These are phyloP conservation scores for Gortyna flavago DNA, from an alignment of 2,888 invertebrate genomes.

Conservation along the genomic window DNA sequence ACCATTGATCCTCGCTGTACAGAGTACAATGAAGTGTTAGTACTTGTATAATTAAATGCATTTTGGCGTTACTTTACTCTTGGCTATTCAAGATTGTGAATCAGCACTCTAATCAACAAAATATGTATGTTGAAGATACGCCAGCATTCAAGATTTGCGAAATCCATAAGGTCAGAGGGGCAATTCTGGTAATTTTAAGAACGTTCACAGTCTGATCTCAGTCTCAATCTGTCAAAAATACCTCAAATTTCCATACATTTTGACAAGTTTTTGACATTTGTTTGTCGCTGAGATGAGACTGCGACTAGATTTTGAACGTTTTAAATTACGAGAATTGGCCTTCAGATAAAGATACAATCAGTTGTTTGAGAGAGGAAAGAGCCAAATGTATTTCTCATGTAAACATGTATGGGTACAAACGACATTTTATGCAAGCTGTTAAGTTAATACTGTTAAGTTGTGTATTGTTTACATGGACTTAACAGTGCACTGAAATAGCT, in stretches of 20 bases:
- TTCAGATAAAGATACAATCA: constrained; percentile 16
- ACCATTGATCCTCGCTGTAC: not conserved
- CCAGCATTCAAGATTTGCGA: not conserved
- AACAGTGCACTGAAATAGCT: not conserved
- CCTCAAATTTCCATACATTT: too few species aligned
- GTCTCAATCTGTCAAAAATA: too few species aligned
- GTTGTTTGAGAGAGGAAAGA: constrained; percentile 8
- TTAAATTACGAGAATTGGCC: too few species aligned
- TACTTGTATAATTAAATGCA: not conserved
- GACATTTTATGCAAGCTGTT: not conserved
- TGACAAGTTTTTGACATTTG: too few species aligned
- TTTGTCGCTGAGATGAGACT: too few species aligned
- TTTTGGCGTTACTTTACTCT: not conserved
- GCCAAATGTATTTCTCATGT: constrained; percentile 30
- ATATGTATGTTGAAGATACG: too few species aligned
- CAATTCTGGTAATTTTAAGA: too few species aligned
- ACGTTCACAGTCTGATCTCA: too few species aligned
- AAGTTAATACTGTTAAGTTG: too few species aligned
- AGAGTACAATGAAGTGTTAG: not conserved
- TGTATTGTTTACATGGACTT: not conserved
- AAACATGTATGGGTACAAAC: not conserved
- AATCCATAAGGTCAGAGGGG: not conserved
- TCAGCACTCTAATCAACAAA: not conserved
- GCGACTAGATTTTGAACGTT: too few species aligned
- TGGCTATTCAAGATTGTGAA: not conserved